Percentiles rank a stretch among this genome's conserved stretches.
Conservation (phyloP, 2,113 vertebrate species). For the Mixornis gularis region DNA sequence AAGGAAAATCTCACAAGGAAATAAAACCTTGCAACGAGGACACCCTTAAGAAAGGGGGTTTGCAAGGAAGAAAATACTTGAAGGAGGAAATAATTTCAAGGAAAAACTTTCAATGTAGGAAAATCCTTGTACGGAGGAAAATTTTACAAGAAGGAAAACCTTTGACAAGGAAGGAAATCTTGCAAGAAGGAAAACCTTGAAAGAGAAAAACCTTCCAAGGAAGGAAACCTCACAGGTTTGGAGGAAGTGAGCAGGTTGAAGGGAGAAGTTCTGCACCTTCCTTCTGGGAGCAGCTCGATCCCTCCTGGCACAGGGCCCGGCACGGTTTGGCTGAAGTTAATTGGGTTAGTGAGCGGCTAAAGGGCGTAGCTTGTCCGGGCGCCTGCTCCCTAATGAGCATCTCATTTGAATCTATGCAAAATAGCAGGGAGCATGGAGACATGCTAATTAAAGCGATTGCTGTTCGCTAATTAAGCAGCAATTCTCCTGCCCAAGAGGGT, state of each 20-base stretch:
- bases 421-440: conserved; percentile 72
- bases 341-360: conserved; percentile 31
- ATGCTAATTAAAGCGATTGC: conserved; percentile 80
- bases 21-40: neutral
- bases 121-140: neutral
- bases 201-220: neutral
- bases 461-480: conserved; percentile 80
- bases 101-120: fast-evolving
- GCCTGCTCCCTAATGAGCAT: conserved; percentile 74
- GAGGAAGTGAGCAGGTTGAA: neutral
- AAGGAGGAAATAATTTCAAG: neutral
- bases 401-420: conserved; percentile 80
- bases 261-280: neutral
- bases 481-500: conserved; percentile 61
- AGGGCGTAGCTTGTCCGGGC: conserved; percentile 66
- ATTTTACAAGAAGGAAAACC: neutral
- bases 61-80: neutral
- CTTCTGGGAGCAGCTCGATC: neutral
- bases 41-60: neutral
- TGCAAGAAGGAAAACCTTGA: neutral
- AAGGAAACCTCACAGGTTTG: neutral
- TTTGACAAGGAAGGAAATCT: neutral
- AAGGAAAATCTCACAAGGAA: neutral
- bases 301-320: neutral
- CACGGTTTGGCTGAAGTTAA: conserved; percentile 19